Base-by-base conservation (phyloP, 2,888 invertebrate genomes). In the Epirrhoe tristata region DNA sequence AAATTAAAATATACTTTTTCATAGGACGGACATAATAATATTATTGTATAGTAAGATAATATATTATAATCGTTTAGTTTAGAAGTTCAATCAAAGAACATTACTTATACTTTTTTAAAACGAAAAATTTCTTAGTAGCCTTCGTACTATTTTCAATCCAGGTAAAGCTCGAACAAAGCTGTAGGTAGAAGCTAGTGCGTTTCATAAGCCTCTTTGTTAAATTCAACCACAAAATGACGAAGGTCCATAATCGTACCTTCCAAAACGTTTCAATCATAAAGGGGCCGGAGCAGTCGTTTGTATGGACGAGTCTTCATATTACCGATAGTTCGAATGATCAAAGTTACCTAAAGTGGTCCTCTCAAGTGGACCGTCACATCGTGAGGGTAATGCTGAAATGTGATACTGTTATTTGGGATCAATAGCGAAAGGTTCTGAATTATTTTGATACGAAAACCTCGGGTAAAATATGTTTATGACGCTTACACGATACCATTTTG, bases 301-400 rank as follows among this genome's bases (percentile, higher is more conserved):
- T 77, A 74, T 74, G 74, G 80, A 79, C 76, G 66, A 72, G 75
- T 71, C 70, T 76, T 79, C 78, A 80, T 82, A 76, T 72, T 71
- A 73, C 75, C 79, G 78, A 83, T 79, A 79, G 74, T 74, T 71
- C 67, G 75, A 73, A 79, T 80, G 82, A 79, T 81, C 80, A 79
- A 80, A 81, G 77, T 74, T 71, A 72, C 66, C 69, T 12, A 32
- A 59, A 68, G 66, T 61, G 53, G 58, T 53, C 59, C 63, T 64
- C 62, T 67, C 67, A 67, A 62, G 50, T 56, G 69, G 48, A 58
- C 69, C 63, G 63, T 63, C 16, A 12, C 10, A 10, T 43, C 39
- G 43, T 67, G 51, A 52, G 62, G 69, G 64, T 52, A 6, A n/a
- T 48, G 24, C 50, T 60, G 10, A 62, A 7, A 72, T 57, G 59